Evolutionary conservation across 1,140 invertebrate species (phyloP).

Genomic region (Scaptomyza hsui): DNA sequence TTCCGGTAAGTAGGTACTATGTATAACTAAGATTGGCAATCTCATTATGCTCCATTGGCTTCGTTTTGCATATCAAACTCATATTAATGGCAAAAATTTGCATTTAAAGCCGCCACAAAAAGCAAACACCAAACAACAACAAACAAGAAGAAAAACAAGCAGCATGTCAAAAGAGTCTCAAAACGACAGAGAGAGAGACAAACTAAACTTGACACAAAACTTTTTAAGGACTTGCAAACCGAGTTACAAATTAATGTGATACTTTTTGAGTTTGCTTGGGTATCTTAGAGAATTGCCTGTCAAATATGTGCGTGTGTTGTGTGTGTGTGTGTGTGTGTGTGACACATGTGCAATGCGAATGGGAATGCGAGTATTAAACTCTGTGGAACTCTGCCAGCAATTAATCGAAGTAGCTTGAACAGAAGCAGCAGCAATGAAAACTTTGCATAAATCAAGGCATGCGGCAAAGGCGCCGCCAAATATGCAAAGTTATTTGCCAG

Average conservation of each 20-base stretch:
- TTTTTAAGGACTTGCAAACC: constrained; percentile 50
- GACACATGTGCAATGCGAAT: constrained; percentile 24
- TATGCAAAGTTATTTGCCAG: constrained; percentile 74
- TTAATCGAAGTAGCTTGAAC: constrained; percentile 43
- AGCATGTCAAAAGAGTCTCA: too few relatives aligned
- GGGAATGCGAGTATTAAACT: constrained; percentile 11
- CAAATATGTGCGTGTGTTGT: neutral
- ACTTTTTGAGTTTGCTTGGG: constrained; percentile 24
- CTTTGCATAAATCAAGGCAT: constrained; percentile 70
- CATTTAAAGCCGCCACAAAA: constrained; percentile 31
- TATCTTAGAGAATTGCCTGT: constrained; percentile 18
- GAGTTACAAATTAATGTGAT: constrained; percentile 64
- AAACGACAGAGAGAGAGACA: constrained; percentile 40
- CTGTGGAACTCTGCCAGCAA: constrained; percentile 20
- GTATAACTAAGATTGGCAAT: neutral
- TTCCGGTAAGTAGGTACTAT: neutral
- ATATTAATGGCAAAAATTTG: constrained; percentile 30
- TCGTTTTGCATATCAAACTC: constrained; percentile 22
- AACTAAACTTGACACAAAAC: constrained; percentile 62
- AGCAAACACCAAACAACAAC: constrained; percentile 19
- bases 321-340: constrained; percentile 1
- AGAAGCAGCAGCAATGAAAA: constrained; percentile 26
- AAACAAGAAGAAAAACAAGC: too few relatives aligned
- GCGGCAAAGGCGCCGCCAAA: constrained; percentile 56
- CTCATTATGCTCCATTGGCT: constrained; percentile 3